Conservation (phyloP, 2,888 invertebrate species). For the Cephus pygmeus region DNA sequence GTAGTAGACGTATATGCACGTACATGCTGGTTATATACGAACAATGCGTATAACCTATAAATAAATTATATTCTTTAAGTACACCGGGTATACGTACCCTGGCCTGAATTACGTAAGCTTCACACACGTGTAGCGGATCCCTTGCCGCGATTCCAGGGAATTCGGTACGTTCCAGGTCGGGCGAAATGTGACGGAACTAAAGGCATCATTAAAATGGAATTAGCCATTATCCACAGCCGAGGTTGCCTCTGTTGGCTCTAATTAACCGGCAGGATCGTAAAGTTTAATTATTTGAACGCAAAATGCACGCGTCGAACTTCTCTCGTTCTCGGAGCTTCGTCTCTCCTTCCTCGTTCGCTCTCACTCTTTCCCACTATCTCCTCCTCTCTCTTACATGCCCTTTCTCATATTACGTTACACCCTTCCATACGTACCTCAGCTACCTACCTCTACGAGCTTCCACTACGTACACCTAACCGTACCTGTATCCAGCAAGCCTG, state of each 20-base stretch:
- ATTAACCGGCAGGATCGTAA: conserved; percentile 38
- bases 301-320: conserved; percentile 35
- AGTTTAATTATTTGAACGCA: conserved; percentile 38
- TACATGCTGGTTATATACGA: background rate
- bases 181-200: conserved; percentile 35
- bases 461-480: background rate
- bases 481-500: background rate
- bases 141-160: background rate
- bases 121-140: background rate
- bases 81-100: background rate
- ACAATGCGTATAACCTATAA: background rate
- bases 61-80: background rate
- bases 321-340: conserved; percentile 29
- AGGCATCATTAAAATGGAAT: conserved; percentile 34
- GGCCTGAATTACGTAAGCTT: background rate
- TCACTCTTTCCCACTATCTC: conserved; percentile 18
- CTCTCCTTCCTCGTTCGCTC: conserved; percentile 21
- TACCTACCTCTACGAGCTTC: background rate
- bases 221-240: conserved; percentile 39
- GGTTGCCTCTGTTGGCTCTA: conserved; percentile 37
- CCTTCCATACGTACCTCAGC: background rate
- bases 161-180: conserved; percentile 9
- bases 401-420: background rate
- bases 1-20: background rate
- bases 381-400: conserved; percentile 6